Evolutionary conservation across 2,113 vertebrate species (phyloP), one percentile per base, ranked within the genome.

Genomic region (Callopanchax toddi): DNA sequence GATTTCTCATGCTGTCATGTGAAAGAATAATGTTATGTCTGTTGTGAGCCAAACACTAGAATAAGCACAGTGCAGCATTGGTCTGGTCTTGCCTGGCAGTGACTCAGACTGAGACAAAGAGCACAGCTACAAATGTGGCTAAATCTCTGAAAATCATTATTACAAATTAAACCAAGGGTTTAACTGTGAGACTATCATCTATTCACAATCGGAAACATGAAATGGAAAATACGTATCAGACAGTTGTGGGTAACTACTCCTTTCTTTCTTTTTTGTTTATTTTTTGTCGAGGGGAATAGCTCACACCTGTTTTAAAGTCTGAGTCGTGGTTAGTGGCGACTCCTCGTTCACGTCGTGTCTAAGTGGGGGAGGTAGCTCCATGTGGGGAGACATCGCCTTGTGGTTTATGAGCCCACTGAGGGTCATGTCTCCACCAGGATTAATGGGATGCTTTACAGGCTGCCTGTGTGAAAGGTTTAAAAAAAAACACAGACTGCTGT

Each of bases 401-500:
- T 76, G 78, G 43, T 88, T 86, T 82, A 87, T 46, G 72, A 60
- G 79, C 56, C 78, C 12, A 3, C 29, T 21, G 78, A 79, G 81
- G 65, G 78, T 64, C 50, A 5, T 74, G 81, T 86, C 79, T 83
- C 61, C 68, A 57, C 76, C 69, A 46, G 73, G 70, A 82, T 88
- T 89, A 85, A 86, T 78, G 76, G 66, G 78, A 56, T 79, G 71
- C 67, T 79, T 87, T 69, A 88, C 69, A 67, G 60, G 79, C 82
- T 58, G 76, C 55, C 62, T 71, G 52, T 44, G 46, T 67, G 63
- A 56, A 78, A 73, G 69, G 59, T 65, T 61, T 65, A 71, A 81
- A 78, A 79, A 71, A 37, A 13, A 37, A 37, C 12, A 57, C 18
- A 34, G 51, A 9, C 66, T 36, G 46, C 64, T 21, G 48, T 71